phyloP scores from a whole-genome alignment of 1,140 invertebrate species.

The Musca domestica region DNA sequence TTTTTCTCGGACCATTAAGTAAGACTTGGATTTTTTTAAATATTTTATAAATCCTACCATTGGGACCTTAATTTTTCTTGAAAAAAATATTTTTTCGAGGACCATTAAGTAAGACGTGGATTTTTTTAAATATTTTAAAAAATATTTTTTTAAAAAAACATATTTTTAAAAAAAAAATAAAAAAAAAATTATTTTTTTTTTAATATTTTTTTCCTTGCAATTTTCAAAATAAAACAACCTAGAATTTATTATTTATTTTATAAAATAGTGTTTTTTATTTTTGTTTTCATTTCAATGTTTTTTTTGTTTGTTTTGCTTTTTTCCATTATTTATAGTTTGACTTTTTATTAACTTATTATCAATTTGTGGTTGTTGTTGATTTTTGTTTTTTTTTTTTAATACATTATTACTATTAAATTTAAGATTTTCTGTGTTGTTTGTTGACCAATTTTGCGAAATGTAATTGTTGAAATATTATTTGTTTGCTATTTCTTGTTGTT shows the following conservation, averaged over 20 bases:
- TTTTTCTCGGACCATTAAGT: too few species aligned
- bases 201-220: neutral
- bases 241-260: conserved; percentile 17
- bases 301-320: too few species aligned
- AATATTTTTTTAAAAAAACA: conserved; percentile 2
- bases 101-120: too few species aligned
- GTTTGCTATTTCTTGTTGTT: neutral
- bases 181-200: too few species aligned
- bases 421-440: neutral
- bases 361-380: conserved; percentile 14
- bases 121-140: too few species aligned
- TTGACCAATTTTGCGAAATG: conserved; percentile 4
- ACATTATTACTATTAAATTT: conserved; percentile 1
- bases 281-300: neutral
- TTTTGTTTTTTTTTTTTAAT: conserved; percentile 1
- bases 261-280: conserved; percentile 17
- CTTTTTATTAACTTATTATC: conserved; percentile 21
- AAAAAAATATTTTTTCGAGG: too few species aligned
- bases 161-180: neutral
- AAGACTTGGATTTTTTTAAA: too few species aligned
- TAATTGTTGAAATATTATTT: conserved; percentile 14
- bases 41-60: too few species aligned
- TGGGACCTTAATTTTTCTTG: too few species aligned
- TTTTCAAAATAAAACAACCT: conserved; percentile 10
- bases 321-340: conserved; percentile 18